Evolutionary conservation across 2,888 invertebrate genomes (phyloP), one percentile per base, ranked within the genome.

Genomic region (Noctua janthina): DNA sequence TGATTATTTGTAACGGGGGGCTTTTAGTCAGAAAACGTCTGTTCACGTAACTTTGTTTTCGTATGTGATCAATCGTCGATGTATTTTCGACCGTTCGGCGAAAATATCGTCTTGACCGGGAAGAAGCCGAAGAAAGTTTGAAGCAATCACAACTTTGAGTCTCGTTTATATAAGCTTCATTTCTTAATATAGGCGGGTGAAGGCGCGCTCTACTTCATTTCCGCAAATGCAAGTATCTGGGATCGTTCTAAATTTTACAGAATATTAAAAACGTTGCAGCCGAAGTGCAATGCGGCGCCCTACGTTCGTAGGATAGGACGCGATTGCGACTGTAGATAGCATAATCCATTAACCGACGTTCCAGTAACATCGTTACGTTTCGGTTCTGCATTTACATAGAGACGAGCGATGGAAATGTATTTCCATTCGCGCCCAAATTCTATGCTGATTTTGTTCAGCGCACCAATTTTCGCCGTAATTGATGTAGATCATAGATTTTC

Each of bases 321-420:
- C 88, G 90, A 93, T 92, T 87, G 89, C 88, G 83, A 89, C 88
- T 91, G 90, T 90, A 92, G 92, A 91, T 92, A 93, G 91, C 90
- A 92, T 93, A 92, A 94, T 93, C 93, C 93, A 94, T 94, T 93
- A 94, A 92, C 92, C 87, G 86, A 90, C 88, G 90, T 88, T 89
- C 91, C 91, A 90, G 92, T 95, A 95, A 95, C 93, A 92, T 92
- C 88, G 94, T 95, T 95, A 95, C 92, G 92, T 93, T 93, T 92
- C 92, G 93, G 89, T 90, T 84, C 90, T 89, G 89, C 90, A 95
- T 96, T 96, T 94, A 93, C 95, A 96, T 95, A 94, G 91, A 92
- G 91, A 78, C 77, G 80, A 92, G 90, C 91, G 91, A 90, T 93
- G 93, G 88, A 95, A 95, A 93, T 93, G 84, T 88, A 89, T 94